Percentiles rank a stretch among this genome's conserved stretches.
phyloP scores from a whole-genome alignment of 2,888 invertebrate species.

The Ctenicera cuprea region DNA sequence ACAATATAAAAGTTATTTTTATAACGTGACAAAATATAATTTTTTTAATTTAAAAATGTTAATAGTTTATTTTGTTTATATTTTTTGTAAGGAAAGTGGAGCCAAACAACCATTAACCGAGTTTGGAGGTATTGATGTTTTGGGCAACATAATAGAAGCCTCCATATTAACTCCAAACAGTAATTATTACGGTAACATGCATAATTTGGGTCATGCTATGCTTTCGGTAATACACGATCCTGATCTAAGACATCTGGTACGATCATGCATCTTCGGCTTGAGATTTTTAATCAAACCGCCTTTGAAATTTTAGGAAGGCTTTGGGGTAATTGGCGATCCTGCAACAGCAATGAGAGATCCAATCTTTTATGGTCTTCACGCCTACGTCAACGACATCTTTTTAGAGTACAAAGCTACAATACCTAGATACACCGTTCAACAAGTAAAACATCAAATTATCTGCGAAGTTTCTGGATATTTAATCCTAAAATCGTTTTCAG shows the following conservation, averaged over 20 bases:
- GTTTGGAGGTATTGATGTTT: slow-evolving; percentile 81
- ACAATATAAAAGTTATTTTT: neutral
- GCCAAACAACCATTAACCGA: slow-evolving; percentile 78
- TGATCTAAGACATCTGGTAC: slow-evolving; percentile 81
- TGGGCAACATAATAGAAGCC: slow-evolving; percentile 88
- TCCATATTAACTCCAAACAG: slow-evolving; percentile 80
- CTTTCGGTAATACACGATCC: slow-evolving; percentile 87
- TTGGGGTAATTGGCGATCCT: slow-evolving; percentile 87
- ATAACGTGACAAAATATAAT: no score
- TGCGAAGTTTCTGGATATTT: no score
- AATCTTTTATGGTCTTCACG: slow-evolving; percentile 88
- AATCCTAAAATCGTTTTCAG: slow-evolving; percentile 69
- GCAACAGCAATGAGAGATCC: slow-evolving; percentile 91
- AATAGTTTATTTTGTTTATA: no score
- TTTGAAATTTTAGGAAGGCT: slow-evolving; percentile 77
- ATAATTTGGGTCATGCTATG: slow-evolving; percentile 87
- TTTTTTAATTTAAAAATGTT: no score
- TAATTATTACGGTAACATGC: slow-evolving; percentile 83
- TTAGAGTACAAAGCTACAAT: slow-evolving; percentile 82
- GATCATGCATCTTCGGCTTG: slow-evolving; percentile 49
- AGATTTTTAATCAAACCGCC: neutral
- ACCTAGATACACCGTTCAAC: slow-evolving; percentile 76
- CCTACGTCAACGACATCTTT: slow-evolving; percentile 85
- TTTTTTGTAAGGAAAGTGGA: slow-evolving; percentile 76
- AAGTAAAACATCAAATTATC: no score